Percentiles rank a stretch among this genome's conserved stretches.
Evolutionary conservation across 2,113 vertebrate species (phyloP).

Genomic region (Blennius ocellaris): DNA sequence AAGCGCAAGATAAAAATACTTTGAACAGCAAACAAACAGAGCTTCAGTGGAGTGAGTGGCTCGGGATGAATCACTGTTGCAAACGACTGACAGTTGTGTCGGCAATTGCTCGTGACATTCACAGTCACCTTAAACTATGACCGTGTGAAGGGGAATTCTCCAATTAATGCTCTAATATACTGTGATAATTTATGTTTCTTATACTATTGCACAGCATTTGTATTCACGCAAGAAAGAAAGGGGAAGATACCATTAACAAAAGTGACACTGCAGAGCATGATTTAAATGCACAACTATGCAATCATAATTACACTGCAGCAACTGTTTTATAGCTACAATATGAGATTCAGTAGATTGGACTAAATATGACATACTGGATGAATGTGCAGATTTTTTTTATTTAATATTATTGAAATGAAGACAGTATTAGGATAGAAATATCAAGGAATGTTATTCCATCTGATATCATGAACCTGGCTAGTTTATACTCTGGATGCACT

Average conservation of each 20-base stretch:
- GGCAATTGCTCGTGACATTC: constrained; percentile 42
- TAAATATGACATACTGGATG: no score
- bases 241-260: constrained; percentile 1
- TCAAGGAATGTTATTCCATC: no score
- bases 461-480: no score
- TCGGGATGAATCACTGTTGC: constrained; percentile 42
- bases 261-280: background rate
- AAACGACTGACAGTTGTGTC: constrained; percentile 13
- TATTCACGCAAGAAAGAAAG: background rate
- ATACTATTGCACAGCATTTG: background rate
- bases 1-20: constrained; percentile 52
- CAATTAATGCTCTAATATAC: background rate
- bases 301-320: background rate
- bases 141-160: constrained; percentile 1
- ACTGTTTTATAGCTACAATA: no score
- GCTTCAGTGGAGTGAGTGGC: constrained; percentile 31
- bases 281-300: background rate
- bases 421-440: no score
- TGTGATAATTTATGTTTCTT: background rate
- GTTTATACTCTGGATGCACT: no score
- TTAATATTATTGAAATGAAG: no score
- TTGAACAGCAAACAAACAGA: constrained; percentile 64
- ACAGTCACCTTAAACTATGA: constrained; percentile 32
- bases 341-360: no score
- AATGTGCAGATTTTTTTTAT: no score